Evolutionary conservation across 2,113 vertebrate species (phyloP), one percentile per base, ranked within the genome.

Genomic region (Phylloscopus trochilus): DNA sequence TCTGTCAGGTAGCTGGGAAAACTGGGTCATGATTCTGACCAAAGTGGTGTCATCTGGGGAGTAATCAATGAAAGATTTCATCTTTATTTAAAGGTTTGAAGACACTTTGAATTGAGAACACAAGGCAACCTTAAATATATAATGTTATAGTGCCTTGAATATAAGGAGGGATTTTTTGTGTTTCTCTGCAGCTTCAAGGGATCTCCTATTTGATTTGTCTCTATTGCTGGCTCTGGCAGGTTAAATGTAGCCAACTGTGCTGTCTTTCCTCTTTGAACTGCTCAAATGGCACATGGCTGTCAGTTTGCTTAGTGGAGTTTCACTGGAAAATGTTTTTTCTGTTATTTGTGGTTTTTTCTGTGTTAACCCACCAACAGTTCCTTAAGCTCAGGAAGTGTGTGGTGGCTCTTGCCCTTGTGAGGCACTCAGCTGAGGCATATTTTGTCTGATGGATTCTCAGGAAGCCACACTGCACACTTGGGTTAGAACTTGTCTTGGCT

Each of bases 31-130:
- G 52, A 11, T 86, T 66, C 49, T 78, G 41, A 70, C 70, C 9
- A 0, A 90, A 94, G 39, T 6, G 1, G 5, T 78, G 30, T 90
- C 6, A 5, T 80, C 78, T 69, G 51, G 80, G 47, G 89, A 87
- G 83, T 74, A 83, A 96, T 89, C 91, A 59, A 46, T 58, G 44
- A 59, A 41, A 85, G n/a, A 85, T 78, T 94, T 87, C 33, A 56
- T 83, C 67, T 94, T 88, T 95, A 70, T 90, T 91, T 84, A 93
- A 89, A 89, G 41, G 24, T 58, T 89, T 94, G 93, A 77, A 92
- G 55, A 46, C 59, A 41, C 31, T 90, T 87, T 46, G 77, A 92
- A 47, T 41, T 49, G 28, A 84, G 49, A 92, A 69, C 73, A 90
- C 35, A 46, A 55, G 79, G 39, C 46, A 91, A 59, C 33, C 39